These are phyloP conservation scores for Ciconia maguari DNA, from an alignment of 2,113 vertebrate genomes.

Conservation along the genomic window DNA sequence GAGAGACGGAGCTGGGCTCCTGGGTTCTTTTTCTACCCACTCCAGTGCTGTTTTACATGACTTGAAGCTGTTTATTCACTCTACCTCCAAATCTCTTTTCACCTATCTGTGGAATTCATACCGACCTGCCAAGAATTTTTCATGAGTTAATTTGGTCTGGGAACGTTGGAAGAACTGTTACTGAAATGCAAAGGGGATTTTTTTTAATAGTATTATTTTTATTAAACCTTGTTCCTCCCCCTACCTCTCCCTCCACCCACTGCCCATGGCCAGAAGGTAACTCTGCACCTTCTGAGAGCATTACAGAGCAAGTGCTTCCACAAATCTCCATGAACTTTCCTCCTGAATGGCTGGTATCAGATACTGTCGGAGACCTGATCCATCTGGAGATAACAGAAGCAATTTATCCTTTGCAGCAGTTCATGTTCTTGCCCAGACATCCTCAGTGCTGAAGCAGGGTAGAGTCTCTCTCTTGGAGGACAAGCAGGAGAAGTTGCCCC, in stretches of 20 bases:
- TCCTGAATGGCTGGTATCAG: background rate
- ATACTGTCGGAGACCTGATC: background rate
- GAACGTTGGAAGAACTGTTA: background rate
- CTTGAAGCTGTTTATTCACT: background rate
- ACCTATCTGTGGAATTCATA: conserved; percentile 19
- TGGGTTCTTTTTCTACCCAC: background rate
- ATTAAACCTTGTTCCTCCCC: background rate
- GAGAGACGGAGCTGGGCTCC: background rate
- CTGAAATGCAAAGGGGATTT: background rate
- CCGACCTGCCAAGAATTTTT: background rate
- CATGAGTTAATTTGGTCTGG: background rate
- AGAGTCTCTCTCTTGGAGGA: background rate
- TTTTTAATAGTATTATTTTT: background rate
- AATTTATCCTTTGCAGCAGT: background rate
- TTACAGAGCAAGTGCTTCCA: background rate
- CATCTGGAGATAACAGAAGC: conserved; percentile 7
- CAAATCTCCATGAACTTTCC: background rate
- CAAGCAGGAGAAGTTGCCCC: background rate
- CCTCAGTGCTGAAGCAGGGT: background rate
- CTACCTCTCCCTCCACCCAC: background rate
- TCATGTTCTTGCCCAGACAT: background rate
- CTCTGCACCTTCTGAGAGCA: background rate
- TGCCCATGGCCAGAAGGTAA: background rate
- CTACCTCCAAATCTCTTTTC: background rate
- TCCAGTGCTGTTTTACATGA: background rate